Percentiles rank a stretch among this genome's conserved stretches.
Conservation (phyloP, 1,140 invertebrate species). For the Dufourea novaeangliae region DNA sequence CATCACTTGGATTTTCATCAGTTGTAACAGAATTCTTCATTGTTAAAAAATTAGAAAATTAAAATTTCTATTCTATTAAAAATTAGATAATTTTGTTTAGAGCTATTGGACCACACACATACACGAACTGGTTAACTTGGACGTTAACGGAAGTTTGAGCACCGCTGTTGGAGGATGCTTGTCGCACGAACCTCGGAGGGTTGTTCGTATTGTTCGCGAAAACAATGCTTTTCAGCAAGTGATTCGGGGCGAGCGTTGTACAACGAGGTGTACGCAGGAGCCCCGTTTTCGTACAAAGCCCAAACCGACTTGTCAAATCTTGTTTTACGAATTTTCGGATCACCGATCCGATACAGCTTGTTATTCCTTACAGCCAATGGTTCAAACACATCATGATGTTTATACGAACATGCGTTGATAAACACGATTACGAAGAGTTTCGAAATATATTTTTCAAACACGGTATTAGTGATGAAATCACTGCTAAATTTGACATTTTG, state of each 20-base stretch:
- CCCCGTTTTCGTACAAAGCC: constrained; percentile 43
- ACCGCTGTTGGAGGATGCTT: constrained; percentile 44
- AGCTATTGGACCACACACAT: not conserved
- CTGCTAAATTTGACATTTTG: too few relatives aligned
- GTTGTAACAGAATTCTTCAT: not conserved
- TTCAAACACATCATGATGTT: not conserved
- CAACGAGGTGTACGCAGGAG: constrained; percentile 48
- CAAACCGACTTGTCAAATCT: constrained; percentile 46
- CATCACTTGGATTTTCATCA: not conserved
- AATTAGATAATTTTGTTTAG: not conserved
- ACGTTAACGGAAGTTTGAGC: constrained; percentile 51
- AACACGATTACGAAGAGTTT: not conserved
- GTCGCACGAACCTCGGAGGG: constrained; percentile 53
- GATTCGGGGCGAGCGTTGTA: constrained; percentile 56
- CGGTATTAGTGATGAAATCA: too few relatives aligned
- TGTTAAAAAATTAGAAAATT: too few relatives aligned
- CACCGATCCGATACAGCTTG: not conserved
- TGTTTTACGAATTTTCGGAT: constrained; percentile 56
- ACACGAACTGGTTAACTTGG: not conserved
- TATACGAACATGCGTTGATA: not conserved
- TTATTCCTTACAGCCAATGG: not conserved
- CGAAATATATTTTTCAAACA: not conserved
- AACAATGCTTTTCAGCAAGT: constrained; percentile 61
- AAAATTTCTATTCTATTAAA: too few relatives aligned
- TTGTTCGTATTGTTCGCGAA: constrained; percentile 62